phyloP scores from a whole-genome alignment of 1,140 invertebrate genomes.

The Diploscapter pachys region DNA sequence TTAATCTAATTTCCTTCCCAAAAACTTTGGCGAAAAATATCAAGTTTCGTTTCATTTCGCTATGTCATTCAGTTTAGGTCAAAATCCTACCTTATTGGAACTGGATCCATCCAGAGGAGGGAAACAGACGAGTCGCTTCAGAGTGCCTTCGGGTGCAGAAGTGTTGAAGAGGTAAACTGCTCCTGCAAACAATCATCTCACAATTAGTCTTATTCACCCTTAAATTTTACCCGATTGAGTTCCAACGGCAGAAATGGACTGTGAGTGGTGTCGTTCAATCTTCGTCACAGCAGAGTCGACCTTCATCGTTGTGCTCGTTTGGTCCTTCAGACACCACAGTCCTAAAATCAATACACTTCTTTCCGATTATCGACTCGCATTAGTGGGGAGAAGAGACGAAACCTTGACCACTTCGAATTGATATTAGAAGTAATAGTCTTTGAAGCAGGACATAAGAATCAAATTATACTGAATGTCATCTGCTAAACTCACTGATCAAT shows the following conservation, averaged over 20 bases:
- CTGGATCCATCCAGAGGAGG: conserved; percentile 16
- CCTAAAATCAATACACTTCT: conserved; percentile 2
- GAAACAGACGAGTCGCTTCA: conserved; percentile 7
- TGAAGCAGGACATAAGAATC: neutral
- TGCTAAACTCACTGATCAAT: conserved; percentile 20
- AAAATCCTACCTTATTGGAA: conserved; percentile 7
- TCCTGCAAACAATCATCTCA: neutral
- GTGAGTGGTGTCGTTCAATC: conserved; percentile 19
- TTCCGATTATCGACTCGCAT: conserved; percentile 4
- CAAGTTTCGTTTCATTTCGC: neutral
- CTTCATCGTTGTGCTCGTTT: conserved; percentile 19
- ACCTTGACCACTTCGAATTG: no score
- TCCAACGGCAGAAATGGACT: conserved; percentile 20
- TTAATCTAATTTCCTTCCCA: neutral
- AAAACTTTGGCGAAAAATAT: no score
- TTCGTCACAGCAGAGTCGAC: conserved; percentile 23
- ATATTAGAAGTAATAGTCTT: neutral
- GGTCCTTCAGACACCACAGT: conserved; percentile 21
- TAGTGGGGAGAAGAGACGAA: neutral
- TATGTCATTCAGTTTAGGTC: neutral
- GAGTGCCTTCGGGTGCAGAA: conserved; percentile 7
- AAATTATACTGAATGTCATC: neutral
- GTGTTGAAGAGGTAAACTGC: conserved; percentile 26
- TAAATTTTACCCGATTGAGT: conserved; percentile 14
- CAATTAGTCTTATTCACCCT: neutral